Evolutionary conservation across 1,140 invertebrate species (phyloP).

Genomic region (Phymastichus coffea): DNA sequence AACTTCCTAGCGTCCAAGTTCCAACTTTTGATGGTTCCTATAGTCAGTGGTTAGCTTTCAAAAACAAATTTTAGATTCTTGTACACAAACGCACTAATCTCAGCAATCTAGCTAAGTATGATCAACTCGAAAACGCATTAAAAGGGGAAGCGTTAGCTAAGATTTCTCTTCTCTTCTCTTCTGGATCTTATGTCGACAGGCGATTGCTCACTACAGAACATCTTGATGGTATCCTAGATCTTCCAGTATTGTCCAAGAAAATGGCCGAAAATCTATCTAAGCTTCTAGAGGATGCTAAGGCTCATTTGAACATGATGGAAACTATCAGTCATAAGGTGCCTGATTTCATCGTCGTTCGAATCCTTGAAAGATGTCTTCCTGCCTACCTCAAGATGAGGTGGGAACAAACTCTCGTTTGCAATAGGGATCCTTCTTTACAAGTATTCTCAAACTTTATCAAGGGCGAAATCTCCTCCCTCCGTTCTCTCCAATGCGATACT

Average conservation of each 20-base stretch:
- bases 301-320: conserved; percentile 23
- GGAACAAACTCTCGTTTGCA: conserved; percentile 23
- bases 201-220: conserved; percentile 18
- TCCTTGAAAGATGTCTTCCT: conserved; percentile 21
- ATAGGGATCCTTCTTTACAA: conserved; percentile 1
- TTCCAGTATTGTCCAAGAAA: conserved; percentile 8
- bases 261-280: conserved; percentile 4
- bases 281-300: conserved; percentile 16
- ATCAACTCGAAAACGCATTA: too few relatives aligned
- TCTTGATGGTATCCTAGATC: conserved; percentile 22
- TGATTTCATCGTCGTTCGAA: conserved; percentile 22
- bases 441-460: conserved; percentile 21
- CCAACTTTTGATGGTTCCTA: too few relatives aligned
- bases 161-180: too few relatives aligned
- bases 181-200: conserved; percentile 17
- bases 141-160: too few relatives aligned
- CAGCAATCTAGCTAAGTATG: too few relatives aligned
- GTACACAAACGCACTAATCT: too few relatives aligned
- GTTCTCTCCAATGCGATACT: not conserved
- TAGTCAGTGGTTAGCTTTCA: too few relatives aligned
- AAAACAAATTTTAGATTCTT: too few relatives aligned
- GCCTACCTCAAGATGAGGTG: conserved; percentile 7
- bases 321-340: conserved; percentile 4
- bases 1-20: too few relatives aligned
- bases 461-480: not conserved